phyloP scores from a whole-genome alignment of 1,140 invertebrate genomes.

The Pseudomyrmex concolor region DNA sequence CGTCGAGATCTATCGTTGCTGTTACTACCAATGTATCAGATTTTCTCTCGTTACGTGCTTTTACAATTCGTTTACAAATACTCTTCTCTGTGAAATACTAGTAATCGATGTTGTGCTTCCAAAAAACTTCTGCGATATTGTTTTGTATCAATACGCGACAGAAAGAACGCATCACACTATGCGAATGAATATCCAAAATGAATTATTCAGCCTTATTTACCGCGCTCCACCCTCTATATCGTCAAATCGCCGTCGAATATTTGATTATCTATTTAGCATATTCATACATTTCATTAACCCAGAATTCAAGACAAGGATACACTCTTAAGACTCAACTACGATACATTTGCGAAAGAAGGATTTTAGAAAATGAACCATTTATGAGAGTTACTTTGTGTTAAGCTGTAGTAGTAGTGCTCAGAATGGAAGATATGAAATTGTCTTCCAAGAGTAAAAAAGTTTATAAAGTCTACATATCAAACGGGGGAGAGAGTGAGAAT shows the following conservation, averaged over 20 bases:
- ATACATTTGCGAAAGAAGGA: background rate
- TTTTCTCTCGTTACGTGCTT: too few species aligned
- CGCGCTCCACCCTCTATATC: background rate
- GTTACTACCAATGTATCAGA: too few species aligned
- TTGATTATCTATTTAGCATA: slow-evolving; percentile 37
- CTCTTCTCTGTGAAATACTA: background rate
- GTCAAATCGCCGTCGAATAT: slow-evolving; percentile 7
- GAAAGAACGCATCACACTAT: background rate
- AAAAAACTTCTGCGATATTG: background rate
- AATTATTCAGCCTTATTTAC: background rate
- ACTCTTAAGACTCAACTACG: background rate
- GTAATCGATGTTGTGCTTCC: background rate
- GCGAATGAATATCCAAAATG: background rate
- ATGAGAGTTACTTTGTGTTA: background rate
- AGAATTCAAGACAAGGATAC: background rate
- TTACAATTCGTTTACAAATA: too few species aligned
- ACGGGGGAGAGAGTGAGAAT: background rate
- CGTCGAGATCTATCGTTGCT: background rate
- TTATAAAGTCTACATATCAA: background rate
- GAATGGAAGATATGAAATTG: too few species aligned
- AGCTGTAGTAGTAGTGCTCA: too few species aligned
- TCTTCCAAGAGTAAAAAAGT: background rate
- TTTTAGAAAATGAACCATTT: background rate
- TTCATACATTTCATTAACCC: slow-evolving; percentile 40
- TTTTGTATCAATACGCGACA: background rate